Percentiles rank a stretch among this genome's conserved stretches.
These are phyloP conservation scores for Chamaetylas fuelleborni DNA, from an alignment of 2,113 vertebrate genomes.

Conservation along the genomic window DNA sequence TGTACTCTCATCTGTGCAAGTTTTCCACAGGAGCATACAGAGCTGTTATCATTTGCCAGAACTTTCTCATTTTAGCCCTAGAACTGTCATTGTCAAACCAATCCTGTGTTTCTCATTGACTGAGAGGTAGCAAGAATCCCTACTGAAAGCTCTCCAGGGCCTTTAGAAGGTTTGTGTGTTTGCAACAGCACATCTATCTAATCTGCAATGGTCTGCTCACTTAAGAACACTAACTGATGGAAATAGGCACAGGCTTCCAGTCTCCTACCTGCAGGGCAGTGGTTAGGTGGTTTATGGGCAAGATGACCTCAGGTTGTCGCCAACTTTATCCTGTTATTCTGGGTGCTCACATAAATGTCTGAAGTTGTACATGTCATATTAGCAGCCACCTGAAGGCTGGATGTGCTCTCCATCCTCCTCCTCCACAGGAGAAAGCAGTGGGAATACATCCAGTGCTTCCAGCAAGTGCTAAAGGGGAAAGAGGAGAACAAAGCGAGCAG, in stretches of 20 bases:
- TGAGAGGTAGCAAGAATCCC: background rate
- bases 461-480: background rate
- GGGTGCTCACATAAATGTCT: background rate
- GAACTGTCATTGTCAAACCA: constrained; percentile 32
- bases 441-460: background rate
- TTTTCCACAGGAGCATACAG: background rate
- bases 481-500: background rate
- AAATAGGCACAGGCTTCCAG: constrained; percentile 36
- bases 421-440: background rate
- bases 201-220: background rate
- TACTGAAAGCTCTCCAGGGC: constrained; percentile 20
- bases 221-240: background rate
- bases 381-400: background rate
- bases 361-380: constrained; percentile 15
- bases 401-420: background rate
- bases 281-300: background rate
- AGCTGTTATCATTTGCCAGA: background rate
- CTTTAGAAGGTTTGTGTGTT: background rate
- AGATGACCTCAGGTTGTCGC: background rate
- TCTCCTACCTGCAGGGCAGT: constrained; percentile 41
- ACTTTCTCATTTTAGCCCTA: constrained; percentile 11
- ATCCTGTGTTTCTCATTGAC: background rate
- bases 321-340: constrained; percentile 8
- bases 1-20: background rate
- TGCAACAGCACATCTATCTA: background rate